A percentile compares a stretch with the other conserved stretches of the same genome.
phyloP scores from a whole-genome alignment of 2,888 invertebrate species.

The Tetanocera ferruginea region DNA sequence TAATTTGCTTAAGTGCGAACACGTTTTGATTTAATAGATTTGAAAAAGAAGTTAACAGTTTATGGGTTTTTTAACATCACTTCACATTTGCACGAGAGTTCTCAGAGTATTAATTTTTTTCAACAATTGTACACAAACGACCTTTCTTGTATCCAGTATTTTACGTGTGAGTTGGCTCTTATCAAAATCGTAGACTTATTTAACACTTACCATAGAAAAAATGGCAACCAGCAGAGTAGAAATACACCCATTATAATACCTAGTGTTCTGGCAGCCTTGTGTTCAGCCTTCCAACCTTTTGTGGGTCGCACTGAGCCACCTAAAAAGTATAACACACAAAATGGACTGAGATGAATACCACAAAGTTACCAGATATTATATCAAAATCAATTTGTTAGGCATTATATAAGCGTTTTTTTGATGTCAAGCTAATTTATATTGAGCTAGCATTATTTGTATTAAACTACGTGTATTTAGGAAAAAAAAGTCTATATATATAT shows the following conservation, averaged over 20 bases:
- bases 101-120: too few species aligned
- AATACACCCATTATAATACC: constrained; percentile 98
- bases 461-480: too few species aligned
- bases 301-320: constrained; percentile 76
- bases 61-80: too few species aligned
- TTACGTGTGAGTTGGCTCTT: too few species aligned
- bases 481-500: too few species aligned
- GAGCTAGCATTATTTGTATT: too few species aligned
- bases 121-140: too few species aligned
- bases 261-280: constrained; percentile 93
- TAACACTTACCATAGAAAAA: constrained; percentile 90
- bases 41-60: too few species aligned
- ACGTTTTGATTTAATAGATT: too few species aligned
- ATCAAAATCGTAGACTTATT: not conserved
- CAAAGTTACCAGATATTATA: not conserved
- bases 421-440: constrained; percentile 33
- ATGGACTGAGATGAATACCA: constrained; percentile 23
- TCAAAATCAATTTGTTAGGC: not conserved
- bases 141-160: too few species aligned
- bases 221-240: constrained; percentile 94
- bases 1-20: too few species aligned
- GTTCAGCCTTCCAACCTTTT: constrained; percentile 89
- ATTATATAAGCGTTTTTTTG: not conserved
- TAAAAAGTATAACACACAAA: constrained; percentile 55
- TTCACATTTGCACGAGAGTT: too few species aligned